phyloP scores from a whole-genome alignment of 2,797 vertebrate species.

The Apogon talboti region DNA sequence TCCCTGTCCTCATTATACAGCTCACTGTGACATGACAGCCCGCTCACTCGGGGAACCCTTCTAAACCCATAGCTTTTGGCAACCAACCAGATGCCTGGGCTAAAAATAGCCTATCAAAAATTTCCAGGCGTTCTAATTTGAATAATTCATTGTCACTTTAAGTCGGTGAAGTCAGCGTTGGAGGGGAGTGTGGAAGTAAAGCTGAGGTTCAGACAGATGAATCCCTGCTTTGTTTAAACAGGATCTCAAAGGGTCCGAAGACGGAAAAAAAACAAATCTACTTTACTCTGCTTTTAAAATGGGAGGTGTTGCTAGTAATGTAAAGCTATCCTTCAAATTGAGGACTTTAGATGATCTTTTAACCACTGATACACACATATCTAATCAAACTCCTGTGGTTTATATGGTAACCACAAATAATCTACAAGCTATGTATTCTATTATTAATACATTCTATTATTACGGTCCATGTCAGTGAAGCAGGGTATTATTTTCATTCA shows the following conservation, averaged over 20 bases:
- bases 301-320: no score
- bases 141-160: slow-evolving; percentile 74
- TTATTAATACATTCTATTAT: no score
- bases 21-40: slow-evolving; percentile 66
- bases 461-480: no score
- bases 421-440: no score
- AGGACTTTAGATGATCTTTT: not conserved
- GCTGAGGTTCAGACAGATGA: slow-evolving; percentile 29
- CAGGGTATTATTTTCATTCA: no score
- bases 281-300: no score
- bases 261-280: slow-evolving; percentile 17
- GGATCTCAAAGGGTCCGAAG: slow-evolving; percentile 10
- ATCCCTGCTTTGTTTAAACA: slow-evolving; percentile 26
- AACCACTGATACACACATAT: not conserved
- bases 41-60: slow-evolving; percentile 69
- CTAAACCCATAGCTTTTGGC: slow-evolving; percentile 71
- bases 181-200: not conserved
- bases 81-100: slow-evolving; percentile 55
- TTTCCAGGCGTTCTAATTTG: slow-evolving; percentile 67
- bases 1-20: slow-evolving; percentile 57
- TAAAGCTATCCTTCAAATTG: not conserved
- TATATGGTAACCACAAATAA: not conserved
- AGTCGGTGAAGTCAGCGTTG: slow-evolving; percentile 34
- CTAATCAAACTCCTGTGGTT: not conserved
- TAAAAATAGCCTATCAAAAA: slow-evolving; percentile 76